Base-by-base conservation (phyloP, 2,888 invertebrate species). In the Strigamia crassipes region DNA sequence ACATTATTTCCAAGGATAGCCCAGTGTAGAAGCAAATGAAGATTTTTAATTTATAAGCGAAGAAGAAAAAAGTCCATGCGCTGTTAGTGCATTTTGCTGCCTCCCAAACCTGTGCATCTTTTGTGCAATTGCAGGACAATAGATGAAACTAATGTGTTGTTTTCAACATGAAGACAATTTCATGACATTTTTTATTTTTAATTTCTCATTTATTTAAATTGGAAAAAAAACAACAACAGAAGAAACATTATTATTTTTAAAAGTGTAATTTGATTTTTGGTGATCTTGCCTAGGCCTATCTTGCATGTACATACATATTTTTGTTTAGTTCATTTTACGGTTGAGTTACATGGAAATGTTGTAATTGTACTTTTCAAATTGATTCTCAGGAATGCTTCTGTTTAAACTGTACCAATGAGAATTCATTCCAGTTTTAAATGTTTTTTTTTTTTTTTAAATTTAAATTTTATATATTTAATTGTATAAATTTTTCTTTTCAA, bases 1-100 rank as follows among this genome's bases (percentile, higher is more conserved):
- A 94, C 83, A 93, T 94, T 85, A 12, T 73, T 27, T 94, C 95
- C 85, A 95, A 95, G 89, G 94, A 95, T 88, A 95, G 95, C n/a
- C 94, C 95, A 81, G 95, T 96, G 85, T 94, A 91, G 88, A 87
- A 78, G n/a, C 21, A 23, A 18, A 27, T 82, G 79, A 38, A 38
- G 9, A 38, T 38, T 38, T 38, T 38, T 38, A n/a, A 38, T 15
- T 27, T 27, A n/a, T 77, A 38, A 6, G 12, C 6, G 12, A 15
- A 56, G 9, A 73, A 73, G 5, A 12, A 23, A 21, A 61, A 61
- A 61, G 61, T 61, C 51, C 31, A 73, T 73, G 73, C 73, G 73
- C 73, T 73, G 15, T 73, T 73, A 73, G 73, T 73, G 73, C 73
- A 73, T 73, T 73, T 73, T 73, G 73, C 73, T 73, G 73, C 73